A percentile compares a stretch with the other conserved stretches of the same genome.
Conservation (phyloP, 2,888 invertebrate genomes). For the Lymantria dispar region DNA sequence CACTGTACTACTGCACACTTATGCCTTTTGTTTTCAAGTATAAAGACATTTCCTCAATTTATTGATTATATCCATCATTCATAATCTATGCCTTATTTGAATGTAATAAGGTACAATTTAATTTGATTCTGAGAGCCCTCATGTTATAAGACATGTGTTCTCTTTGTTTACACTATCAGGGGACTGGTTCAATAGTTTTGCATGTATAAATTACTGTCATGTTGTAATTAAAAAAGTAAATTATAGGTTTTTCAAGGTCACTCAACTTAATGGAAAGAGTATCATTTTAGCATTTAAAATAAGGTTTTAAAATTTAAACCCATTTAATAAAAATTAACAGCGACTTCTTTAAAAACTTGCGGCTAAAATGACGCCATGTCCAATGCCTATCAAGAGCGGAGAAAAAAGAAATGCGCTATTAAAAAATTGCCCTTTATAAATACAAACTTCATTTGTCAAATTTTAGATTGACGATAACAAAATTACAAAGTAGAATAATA, state of each 20-base stretch:
- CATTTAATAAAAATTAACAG: no score
- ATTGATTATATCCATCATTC: background rate
- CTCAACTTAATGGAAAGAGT: background rate
- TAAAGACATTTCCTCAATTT: conserved; percentile 28
- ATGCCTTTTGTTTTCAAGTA: conserved; percentile 23
- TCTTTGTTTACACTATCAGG: conserved; percentile 26
- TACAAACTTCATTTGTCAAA: no score
- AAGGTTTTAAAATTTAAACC: no score
- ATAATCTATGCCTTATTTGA: background rate
- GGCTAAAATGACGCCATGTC: no score
- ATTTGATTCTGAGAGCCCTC: conserved; percentile 14
- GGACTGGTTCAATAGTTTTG: conserved; percentile 9
- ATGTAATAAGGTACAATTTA: conserved; percentile 6
- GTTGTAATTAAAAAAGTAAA: background rate
- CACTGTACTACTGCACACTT: conserved; percentile 10
- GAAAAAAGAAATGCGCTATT: no score
- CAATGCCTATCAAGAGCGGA: no score
- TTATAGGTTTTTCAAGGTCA: background rate
- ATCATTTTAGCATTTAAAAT: no score
- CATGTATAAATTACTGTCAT: conserved; percentile 27
- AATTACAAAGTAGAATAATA: no score
- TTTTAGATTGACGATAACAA: no score
- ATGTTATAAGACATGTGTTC: conserved; percentile 23
- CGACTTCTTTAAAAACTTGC: no score
- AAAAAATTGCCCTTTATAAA: no score